These are phyloP conservation scores for Halcyon chelicuti DNA, from an alignment of 2,797 vertebrate species.

Conservation along the genomic window DNA sequence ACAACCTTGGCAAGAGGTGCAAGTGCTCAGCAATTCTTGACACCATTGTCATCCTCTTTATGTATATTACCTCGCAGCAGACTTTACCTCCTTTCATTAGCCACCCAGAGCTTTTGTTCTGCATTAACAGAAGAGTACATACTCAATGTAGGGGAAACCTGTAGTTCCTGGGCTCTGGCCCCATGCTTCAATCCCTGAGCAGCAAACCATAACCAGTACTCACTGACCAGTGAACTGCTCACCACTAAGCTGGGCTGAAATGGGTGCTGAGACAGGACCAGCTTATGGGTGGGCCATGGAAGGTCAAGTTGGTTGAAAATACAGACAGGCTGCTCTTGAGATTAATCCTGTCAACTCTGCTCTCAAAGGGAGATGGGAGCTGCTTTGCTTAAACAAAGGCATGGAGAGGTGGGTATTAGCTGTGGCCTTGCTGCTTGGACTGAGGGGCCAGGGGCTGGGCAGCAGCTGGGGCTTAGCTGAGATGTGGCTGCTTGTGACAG, in stretches of 20 bases:
- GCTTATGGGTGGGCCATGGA: neutral
- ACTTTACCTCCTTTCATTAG: neutral
- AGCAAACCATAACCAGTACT: neutral
- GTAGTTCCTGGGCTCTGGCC: neutral
- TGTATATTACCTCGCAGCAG: neutral
- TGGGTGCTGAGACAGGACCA: neutral
- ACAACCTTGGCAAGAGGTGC: neutral
- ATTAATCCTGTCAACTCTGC: neutral
- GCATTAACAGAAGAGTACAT: neutral
- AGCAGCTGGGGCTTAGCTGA: neutral
- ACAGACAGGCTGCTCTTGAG: neutral
- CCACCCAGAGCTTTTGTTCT: neutral
- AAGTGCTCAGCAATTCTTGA: neutral
- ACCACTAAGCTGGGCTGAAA: neutral
- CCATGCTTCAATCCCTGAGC: neutral
- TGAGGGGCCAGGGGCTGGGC: neutral
- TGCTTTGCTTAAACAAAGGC: neutral
- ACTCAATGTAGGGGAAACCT: neutral
- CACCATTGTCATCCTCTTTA: neutral
- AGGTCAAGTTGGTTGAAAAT: neutral
- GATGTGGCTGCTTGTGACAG: accelerated
- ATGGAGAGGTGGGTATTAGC: neutral
- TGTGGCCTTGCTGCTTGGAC: neutral
- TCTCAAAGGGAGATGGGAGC: neutral
- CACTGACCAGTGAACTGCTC: neutral